These are phyloP conservation scores for Nipponia nippon DNA, from an alignment of 2,113 vertebrate species.

Conservation along the genomic window DNA sequence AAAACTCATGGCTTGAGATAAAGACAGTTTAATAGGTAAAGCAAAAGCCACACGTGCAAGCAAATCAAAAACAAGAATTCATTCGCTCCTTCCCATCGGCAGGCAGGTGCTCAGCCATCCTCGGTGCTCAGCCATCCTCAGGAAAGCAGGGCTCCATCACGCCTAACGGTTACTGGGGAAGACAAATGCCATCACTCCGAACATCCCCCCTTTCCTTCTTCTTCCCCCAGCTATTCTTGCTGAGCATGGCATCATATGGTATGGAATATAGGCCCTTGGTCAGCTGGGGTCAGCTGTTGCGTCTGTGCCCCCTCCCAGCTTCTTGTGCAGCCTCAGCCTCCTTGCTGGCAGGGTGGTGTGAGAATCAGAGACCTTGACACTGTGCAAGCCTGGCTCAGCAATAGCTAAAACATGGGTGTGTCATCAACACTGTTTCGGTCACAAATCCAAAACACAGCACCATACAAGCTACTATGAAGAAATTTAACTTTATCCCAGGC, in stretches of 20 bases:
- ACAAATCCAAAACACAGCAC: background rate
- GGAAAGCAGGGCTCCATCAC: background rate
- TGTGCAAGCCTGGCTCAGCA: background rate
- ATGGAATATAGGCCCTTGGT: background rate
- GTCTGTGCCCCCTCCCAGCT: background rate
- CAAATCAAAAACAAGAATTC: background rate
- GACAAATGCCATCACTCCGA: accelerated
- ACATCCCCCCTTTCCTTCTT: too few relatives aligned
- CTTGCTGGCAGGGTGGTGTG: background rate
- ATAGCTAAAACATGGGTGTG: background rate
- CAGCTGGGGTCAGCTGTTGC: background rate
- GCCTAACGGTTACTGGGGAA: accelerated
- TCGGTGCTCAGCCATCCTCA: background rate
- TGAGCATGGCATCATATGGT: accelerated
- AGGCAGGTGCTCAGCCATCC: background rate
- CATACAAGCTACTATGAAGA: background rate
- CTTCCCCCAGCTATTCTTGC: background rate
- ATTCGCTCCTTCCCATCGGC: accelerated
- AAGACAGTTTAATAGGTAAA: too few relatives aligned
- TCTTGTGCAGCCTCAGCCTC: background rate
- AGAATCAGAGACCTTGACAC: background rate
- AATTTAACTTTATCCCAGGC: background rate
- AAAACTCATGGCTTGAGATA: background rate
- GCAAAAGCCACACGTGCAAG: background rate
- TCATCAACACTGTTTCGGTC: background rate